Conservation (phyloP, 2,797 vertebrate species). For the Spinibarbus caldwelli region DNA sequence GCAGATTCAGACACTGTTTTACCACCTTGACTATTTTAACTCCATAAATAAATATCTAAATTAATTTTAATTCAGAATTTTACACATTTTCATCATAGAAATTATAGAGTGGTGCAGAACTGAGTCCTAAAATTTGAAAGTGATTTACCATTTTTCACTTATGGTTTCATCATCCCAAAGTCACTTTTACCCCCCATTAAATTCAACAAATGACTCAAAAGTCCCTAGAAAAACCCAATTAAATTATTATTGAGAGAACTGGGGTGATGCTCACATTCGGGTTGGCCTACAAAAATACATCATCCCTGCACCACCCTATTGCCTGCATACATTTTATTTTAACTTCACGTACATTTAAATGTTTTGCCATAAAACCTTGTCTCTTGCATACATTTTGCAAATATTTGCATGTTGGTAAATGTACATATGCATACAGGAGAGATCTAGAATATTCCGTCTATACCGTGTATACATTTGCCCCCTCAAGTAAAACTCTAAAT, state of each 20-base stretch:
- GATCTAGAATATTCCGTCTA: not conserved
- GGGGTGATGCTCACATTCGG: too few species aligned
- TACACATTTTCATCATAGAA: not conserved
- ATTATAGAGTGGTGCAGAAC: too few species aligned
- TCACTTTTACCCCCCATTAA: not conserved
- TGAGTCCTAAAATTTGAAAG: too few species aligned
- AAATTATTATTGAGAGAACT: not conserved
- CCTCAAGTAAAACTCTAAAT: slow-evolving; percentile 37
- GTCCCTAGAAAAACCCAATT: not conserved
- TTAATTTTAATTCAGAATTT: not conserved
- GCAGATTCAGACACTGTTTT: too few species aligned
- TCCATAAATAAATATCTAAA: too few species aligned
- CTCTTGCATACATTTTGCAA: not conserved
- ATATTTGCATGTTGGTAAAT: not conserved
- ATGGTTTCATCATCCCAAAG: not conserved
- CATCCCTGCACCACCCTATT: too few species aligned
- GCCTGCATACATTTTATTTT: not conserved
- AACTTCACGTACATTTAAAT: not conserved
- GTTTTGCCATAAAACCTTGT: not conserved
- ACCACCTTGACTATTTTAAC: too few species aligned
- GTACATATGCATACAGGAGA: not conserved
- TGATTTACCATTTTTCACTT: not conserved
- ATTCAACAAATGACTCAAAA: not conserved
- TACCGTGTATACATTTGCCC: not conserved
- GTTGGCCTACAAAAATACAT: too few species aligned